phyloP scores from a whole-genome alignment of 2,113 vertebrate genomes.

The Lophochroa leadbeateri region DNA sequence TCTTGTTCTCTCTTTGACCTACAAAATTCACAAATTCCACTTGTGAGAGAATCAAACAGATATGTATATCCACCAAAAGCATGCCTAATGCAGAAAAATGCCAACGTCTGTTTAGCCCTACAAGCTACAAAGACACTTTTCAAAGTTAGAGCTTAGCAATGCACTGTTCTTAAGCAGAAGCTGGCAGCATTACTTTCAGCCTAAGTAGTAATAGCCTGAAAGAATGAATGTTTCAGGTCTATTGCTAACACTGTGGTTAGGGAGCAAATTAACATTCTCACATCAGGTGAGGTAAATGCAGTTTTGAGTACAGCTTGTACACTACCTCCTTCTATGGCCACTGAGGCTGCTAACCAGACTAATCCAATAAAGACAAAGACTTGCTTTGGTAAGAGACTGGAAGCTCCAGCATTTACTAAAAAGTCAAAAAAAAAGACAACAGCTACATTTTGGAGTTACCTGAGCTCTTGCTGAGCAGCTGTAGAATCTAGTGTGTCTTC shows the following conservation, averaged over 20 bases:
- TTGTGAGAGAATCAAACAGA: neutral
- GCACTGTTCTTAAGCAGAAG: neutral
- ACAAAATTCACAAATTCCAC: neutral
- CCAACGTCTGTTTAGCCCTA: neutral
- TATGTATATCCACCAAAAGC: neutral
- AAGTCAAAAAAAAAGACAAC: neutral
- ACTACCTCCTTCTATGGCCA: neutral
- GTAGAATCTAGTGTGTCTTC: slow-evolving; percentile 96
- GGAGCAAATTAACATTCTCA: neutral
- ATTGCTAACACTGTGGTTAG: neutral
- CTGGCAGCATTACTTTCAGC: neutral
- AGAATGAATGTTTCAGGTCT: neutral
- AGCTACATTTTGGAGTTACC: slow-evolving; percentile 73
- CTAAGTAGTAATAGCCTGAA: neutral
- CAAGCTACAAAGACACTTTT: neutral
- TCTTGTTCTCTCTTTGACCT: slow-evolving; percentile 95
- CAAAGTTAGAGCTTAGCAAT: neutral
- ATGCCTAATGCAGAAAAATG: neutral
- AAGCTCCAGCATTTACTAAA: neutral
- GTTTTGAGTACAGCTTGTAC: neutral
- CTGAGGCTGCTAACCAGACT: neutral
- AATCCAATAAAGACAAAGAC: neutral
- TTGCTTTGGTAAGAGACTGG: neutral
- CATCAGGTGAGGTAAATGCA: neutral
- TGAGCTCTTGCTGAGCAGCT: slow-evolving; percentile 94